phyloP scores from a whole-genome alignment of 2,888 invertebrate genomes.

The Drosophila subquinaria region DNA sequence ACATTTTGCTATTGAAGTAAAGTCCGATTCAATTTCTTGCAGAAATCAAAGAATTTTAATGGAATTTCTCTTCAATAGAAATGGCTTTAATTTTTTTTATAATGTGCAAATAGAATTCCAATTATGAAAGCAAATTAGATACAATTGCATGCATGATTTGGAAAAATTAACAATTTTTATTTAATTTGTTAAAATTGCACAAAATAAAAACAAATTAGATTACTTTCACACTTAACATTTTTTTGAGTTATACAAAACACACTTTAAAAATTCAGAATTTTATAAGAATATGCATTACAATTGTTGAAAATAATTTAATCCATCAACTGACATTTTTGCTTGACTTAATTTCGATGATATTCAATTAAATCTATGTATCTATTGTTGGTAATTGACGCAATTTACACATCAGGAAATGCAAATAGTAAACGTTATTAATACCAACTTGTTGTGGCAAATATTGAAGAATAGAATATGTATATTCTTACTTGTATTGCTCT shows the following conservation, averaged over 20 bases:
- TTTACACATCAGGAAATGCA: conserved; percentile 5
- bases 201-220: background rate
- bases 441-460: conserved; percentile 11
- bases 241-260: background rate
- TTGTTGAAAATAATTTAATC: background rate
- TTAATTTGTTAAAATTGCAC: background rate
- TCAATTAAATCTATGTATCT: background rate
- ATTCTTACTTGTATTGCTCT: background rate
- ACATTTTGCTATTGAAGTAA: too few species aligned
- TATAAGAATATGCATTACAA: background rate
- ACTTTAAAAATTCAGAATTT: background rate
- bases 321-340: too few species aligned
- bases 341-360: background rate
- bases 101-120: too few species aligned
- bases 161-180: background rate
- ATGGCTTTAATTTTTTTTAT: too few species aligned
- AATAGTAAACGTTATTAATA: conserved; percentile 13
- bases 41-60: too few species aligned
- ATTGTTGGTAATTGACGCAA: conserved; percentile 8
- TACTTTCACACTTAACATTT: too few species aligned
- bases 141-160: background rate
- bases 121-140: background rate
- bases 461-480: conserved; percentile 1
- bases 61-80: too few species aligned
- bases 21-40: too few species aligned